phyloP scores from a whole-genome alignment of 2,113 vertebrate species.

The Seriola rivoliana region DNA sequence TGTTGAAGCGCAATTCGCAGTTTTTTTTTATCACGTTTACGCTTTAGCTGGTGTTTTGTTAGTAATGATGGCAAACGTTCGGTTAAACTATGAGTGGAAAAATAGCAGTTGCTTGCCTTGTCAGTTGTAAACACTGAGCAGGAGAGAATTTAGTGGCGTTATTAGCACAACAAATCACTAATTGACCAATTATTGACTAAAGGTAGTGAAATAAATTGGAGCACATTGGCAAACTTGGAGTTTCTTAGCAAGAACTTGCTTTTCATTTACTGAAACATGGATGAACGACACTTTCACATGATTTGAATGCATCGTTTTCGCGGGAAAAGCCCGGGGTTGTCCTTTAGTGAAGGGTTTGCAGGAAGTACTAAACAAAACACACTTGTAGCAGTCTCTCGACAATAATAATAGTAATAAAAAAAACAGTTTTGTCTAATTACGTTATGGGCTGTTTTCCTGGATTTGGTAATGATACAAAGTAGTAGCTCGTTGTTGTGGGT shows the following conservation, averaged over 20 bases:
- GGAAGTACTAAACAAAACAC: too few relatives aligned
- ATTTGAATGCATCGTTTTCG: conserved; percentile 1
- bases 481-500: too few relatives aligned
- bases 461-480: neutral
- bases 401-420: too few relatives aligned
- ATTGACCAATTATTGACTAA: neutral
- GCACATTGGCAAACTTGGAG: neutral
- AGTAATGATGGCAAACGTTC: neutral
- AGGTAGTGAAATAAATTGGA: neutral
- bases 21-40: neutral
- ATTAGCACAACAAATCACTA: neutral
- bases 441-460: neutral
- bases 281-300: neutral
- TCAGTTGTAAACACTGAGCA: too few relatives aligned
- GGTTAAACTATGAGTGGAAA: neutral
- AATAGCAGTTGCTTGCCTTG: neutral
- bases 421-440: neutral
- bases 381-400: too few relatives aligned
- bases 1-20: neutral
- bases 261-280: neutral
- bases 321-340: neutral
- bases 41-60: neutral
- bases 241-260: neutral
- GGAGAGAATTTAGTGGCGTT: neutral
- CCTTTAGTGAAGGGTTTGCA: neutral